Evolutionary conservation across 2,113 vertebrate species (phyloP).

Genomic region (Phainopepla nitens): DNA sequence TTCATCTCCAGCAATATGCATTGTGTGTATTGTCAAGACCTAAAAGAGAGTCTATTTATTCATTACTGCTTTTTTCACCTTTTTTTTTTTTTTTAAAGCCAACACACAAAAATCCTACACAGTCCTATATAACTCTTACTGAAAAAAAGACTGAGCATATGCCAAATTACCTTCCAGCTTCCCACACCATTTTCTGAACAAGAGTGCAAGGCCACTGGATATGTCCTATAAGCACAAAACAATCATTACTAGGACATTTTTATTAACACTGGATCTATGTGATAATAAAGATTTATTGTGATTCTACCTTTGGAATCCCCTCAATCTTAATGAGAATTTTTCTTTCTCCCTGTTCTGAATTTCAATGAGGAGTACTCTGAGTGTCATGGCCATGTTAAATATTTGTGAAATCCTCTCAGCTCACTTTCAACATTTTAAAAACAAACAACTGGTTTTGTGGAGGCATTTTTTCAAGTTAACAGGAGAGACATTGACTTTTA

Average conservation of each 20-base stretch:
- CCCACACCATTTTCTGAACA: not conserved
- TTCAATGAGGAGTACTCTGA: not conserved
- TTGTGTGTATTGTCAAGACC: not conserved
- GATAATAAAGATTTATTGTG: constrained; percentile 30
- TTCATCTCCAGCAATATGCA: not conserved
- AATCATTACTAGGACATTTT: not conserved
- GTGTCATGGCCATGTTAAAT: not conserved
- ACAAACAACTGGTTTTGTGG: not conserved
- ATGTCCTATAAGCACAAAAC: not conserved
- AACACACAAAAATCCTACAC: not conserved
- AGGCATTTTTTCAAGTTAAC: not conserved
- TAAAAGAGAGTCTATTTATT: not conserved
- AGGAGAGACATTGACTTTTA: not conserved
- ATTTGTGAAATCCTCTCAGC: not conserved
- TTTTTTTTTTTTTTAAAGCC: not conserved
- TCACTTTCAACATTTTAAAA: constrained; percentile 4
- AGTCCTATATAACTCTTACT: not conserved
- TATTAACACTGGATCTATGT: constrained; percentile 7
- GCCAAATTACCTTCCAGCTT: not conserved
- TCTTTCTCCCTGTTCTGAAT: not conserved
- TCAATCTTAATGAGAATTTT: constrained; percentile 29
- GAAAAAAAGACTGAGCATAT: not conserved
- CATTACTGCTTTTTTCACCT: not conserved
- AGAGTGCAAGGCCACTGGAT: not conserved
- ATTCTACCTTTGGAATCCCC: constrained; percentile 13